Base-by-base conservation (phyloP, 2,888 invertebrate genomes). In the Ctenicera cuprea region DNA sequence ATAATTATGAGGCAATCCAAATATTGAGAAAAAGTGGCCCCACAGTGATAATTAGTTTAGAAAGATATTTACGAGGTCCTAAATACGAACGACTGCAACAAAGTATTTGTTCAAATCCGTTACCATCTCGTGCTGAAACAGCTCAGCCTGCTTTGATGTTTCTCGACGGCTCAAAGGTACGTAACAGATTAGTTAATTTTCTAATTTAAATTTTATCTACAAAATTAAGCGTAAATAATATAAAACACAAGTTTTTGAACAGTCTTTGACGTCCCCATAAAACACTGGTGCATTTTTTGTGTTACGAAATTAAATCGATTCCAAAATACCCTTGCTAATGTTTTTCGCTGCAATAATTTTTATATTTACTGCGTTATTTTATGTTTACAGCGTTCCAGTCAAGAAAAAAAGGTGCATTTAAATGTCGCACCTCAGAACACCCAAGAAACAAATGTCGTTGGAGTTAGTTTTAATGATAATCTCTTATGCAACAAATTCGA, bases 1-100 rank as follows among this genome's bases (percentile, higher is more conserved):
- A 96, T 69, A 99, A 99, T 87, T 97, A 97, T 83, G 94, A 96
- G 80, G 97, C 97, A 0, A 97, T 98, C 1, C 95, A 97, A 80
- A 90, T 96, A 59, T 88, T 98, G 16, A 89, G 96, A 30, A 94
- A 94, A 79, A 95, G 97, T 12, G 96, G 96, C 0, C 90, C 92
- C 78, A 88, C 90, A 30, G 95, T 95, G 3, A 87, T 89, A 70
- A 88, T 95, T 37, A 92, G 92, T 82, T 87, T 95, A 74, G 93
- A 94, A 79, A 88, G 94, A 79, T 97, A 95, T 85, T 90, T 95
- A 16, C 91, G 95, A 69, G 97, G 96, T n/a, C 94, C 95, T 80
- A 95, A 95, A 87, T 95, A 92, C 87, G 95, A 95, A 83, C 93
- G 93, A 83, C 89, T 95, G 1, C 94, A 95, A 87, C 92, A 92